Evolutionary conservation across 2,797 vertebrate genomes (phyloP).

Genomic region (Luscinia luscinia): DNA sequence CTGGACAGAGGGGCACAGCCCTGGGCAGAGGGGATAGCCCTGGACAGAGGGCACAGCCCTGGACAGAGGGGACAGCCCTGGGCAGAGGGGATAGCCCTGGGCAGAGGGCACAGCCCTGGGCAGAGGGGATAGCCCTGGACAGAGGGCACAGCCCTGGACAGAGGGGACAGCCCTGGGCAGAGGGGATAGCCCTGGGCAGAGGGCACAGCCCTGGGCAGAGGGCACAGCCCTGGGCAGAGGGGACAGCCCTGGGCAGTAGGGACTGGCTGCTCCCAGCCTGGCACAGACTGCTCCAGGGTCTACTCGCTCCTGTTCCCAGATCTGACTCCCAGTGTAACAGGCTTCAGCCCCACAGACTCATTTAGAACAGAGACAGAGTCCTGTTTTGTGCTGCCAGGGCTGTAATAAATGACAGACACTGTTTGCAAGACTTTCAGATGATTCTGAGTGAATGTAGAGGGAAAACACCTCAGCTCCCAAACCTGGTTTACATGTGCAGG

Average conservation of each 20-base stretch:
- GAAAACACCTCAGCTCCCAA: background rate
- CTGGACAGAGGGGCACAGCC: too few species aligned
- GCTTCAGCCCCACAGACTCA: background rate
- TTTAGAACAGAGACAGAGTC: background rate
- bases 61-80: background rate
- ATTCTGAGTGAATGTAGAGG: background rate
- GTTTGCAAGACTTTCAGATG: background rate
- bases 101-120: too few species aligned
- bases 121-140: background rate
- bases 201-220: background rate
- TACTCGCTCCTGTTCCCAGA: fast-evolving
- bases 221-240: too few species aligned
- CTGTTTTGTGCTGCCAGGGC: background rate
- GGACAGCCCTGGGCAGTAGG: too few species aligned
- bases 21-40: too few species aligned
- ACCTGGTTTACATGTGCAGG: background rate
- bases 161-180: too few species aligned
- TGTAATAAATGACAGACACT: background rate
- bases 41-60: too few species aligned
- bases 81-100: too few species aligned
- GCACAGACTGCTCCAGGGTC: background rate
- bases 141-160: background rate
- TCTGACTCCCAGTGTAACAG: background rate
- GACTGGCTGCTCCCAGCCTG: background rate
- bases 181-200: background rate